These are phyloP conservation scores for Drosophila tropicalis DNA, from an alignment of 1,140 invertebrate species.

Conservation along the genomic window DNA sequence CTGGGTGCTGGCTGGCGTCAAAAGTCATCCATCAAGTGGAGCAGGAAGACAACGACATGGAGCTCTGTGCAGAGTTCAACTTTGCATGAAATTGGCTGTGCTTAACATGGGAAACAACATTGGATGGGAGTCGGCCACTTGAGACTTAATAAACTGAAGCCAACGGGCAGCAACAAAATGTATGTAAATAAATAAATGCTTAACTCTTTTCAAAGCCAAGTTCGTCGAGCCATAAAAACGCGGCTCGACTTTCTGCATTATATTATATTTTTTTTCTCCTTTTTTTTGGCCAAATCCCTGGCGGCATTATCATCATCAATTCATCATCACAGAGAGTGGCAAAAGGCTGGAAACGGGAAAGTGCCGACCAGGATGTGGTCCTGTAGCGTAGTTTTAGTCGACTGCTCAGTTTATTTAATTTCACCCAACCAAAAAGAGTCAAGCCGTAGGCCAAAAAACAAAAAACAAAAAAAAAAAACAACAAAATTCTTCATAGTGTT, in stretches of 20 bases:
- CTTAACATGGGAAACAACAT: slow-evolving; percentile 36
- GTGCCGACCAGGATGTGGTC: not conserved
- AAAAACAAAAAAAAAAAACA: slow-evolving; percentile 14
- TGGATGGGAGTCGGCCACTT: slow-evolving; percentile 50
- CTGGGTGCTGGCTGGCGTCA: slow-evolving; percentile 51
- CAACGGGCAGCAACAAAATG: slow-evolving; percentile 55
- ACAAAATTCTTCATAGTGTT: slow-evolving; percentile 1
- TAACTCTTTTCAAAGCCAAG: slow-evolving; percentile 78
- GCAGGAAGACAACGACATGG: slow-evolving; percentile 35
- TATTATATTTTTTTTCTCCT: not conserved
- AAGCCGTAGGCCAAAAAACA: slow-evolving; percentile 10
- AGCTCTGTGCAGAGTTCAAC: slow-evolving; percentile 58
- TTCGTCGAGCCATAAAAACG: slow-evolving; percentile 46
- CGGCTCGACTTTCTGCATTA: slow-evolving; percentile 44
- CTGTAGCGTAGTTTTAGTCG: slow-evolving; percentile 31
- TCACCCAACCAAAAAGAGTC: slow-evolving; percentile 41
- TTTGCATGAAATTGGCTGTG: slow-evolving; percentile 79
- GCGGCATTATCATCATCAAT: slow-evolving; percentile 78
- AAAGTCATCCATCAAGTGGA: slow-evolving; percentile 74
- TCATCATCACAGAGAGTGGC: slow-evolving; percentile 66
- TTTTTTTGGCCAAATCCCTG: slow-evolving; percentile 55
- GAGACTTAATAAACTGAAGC: slow-evolving; percentile 76
- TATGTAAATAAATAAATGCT: slow-evolving; percentile 79
- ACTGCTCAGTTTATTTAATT: slow-evolving; percentile 70
- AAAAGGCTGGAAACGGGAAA: not conserved